Evolutionary conservation across 2,888 invertebrate genomes (phyloP).

Genomic region (Chalcosyrphus nemorum): DNA sequence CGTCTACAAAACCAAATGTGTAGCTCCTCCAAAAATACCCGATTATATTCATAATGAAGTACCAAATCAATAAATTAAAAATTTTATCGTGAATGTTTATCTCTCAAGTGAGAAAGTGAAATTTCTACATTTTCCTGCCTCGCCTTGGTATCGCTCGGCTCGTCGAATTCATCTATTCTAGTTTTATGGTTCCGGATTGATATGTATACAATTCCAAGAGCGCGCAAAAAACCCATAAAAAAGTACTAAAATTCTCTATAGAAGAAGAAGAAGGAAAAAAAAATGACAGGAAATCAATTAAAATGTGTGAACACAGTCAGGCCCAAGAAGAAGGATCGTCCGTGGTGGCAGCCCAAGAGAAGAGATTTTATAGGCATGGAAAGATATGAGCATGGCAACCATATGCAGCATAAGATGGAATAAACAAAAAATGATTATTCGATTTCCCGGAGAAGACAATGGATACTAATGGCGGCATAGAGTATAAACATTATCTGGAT

Average conservation of each 20-base stretch:
- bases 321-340: not conserved
- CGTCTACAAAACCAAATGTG: not conserved
- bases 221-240: slow-evolving; percentile 64
- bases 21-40: slow-evolving; percentile 45
- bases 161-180: slow-evolving; percentile 47
- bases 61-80: slow-evolving; percentile 68
- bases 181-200: slow-evolving; percentile 63
- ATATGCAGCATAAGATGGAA: slow-evolving; percentile 35
- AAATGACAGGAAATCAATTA: slow-evolving; percentile 71
- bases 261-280: slow-evolving; percentile 28
- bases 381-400: slow-evolving; percentile 20
- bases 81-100: slow-evolving; percentile 55
- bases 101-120: slow-evolving; percentile 51
- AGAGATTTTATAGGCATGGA: not conserved
- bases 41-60: slow-evolving; percentile 65
- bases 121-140: slow-evolving; percentile 1
- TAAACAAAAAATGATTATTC: slow-evolving; percentile 56
- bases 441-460: slow-evolving; percentile 44
- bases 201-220: slow-evolving; percentile 61
- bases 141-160: not conserved
- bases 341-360: not conserved
- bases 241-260: slow-evolving; percentile 59
- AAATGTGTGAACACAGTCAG: slow-evolving; percentile 45
- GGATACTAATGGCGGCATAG: not conserved
- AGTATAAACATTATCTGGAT: slow-evolving; percentile 50